Conservation (phyloP, 2,113 vertebrate species). For the Halcyon senegalensis region DNA sequence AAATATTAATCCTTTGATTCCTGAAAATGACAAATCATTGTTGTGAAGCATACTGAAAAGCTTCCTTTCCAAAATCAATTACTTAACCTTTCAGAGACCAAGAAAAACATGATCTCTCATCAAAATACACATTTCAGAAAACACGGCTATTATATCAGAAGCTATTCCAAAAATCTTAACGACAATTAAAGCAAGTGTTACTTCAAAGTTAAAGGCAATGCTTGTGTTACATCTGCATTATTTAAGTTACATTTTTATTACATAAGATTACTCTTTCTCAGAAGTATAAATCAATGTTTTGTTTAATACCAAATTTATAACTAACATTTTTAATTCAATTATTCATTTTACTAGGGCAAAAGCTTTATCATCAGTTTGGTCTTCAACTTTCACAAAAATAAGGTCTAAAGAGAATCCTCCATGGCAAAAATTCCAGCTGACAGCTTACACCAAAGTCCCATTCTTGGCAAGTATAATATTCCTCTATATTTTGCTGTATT, state of each 20-base stretch:
- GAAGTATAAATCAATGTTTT: background rate
- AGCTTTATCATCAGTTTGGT: background rate
- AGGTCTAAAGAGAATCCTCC: background rate
- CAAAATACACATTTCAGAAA: background rate
- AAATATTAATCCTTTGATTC: background rate
- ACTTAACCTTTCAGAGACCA: background rate
- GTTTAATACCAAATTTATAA: background rate
- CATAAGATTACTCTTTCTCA: background rate
- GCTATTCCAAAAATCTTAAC: background rate
- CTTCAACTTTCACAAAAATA: background rate
- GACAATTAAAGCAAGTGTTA: background rate
- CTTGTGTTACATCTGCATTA: background rate
- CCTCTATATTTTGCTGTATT: background rate
- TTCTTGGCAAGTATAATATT: background rate
- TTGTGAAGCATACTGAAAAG: background rate
- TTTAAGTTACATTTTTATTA: background rate
- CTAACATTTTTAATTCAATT: background rate
- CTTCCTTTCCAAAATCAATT: background rate
- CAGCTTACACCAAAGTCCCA: background rate
- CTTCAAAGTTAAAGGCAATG: background rate
- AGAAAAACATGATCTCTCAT: background rate
- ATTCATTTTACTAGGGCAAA: background rate
- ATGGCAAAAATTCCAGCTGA: background rate
- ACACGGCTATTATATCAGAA: fast-evolving
- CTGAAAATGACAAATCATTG: background rate